Conservation (phyloP, 1,140 invertebrate genomes). For the Eufriesea mexicana region DNA sequence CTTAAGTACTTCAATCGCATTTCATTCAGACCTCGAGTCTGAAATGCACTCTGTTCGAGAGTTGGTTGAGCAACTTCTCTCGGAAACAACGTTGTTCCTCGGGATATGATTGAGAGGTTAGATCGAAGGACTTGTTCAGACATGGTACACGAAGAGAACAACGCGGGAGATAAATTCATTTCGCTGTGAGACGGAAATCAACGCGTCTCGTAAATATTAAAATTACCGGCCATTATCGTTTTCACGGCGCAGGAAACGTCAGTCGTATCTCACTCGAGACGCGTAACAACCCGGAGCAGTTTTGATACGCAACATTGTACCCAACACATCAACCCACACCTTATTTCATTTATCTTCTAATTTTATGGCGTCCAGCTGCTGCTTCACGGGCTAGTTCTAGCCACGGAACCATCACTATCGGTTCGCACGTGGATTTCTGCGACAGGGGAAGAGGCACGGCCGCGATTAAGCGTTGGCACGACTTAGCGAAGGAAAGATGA, state of each 20-base stretch:
- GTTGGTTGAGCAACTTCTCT: too few relatives aligned
- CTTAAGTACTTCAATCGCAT: too few relatives aligned
- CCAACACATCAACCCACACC: neutral
- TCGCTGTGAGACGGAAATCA: neutral
- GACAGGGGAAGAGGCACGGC: neutral
- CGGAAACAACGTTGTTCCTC: too few relatives aligned
- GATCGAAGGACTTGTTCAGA: too few relatives aligned
- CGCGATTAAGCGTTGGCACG: too few relatives aligned
- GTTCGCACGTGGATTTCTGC: neutral
- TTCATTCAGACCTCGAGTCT: too few relatives aligned
- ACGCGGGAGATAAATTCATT: neutral
- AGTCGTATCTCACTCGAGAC: neutral
- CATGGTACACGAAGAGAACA: neutral
- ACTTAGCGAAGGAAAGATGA: neutral
- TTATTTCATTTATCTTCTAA: constrained; percentile 18
- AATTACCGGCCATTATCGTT: neutral
- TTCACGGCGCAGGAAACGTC: neutral
- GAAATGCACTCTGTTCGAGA: too few relatives aligned
- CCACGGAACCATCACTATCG: neutral
- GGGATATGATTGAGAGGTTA: too few relatives aligned
- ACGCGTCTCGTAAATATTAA: neutral
- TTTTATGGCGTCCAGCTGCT: neutral
- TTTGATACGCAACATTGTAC: constrained; percentile 15
- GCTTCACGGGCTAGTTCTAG: constrained; percentile 24
- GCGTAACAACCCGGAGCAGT: neutral